Conservation (phyloP, 1,140 invertebrate genomes). For the Pemphigus obesinymphae region DNA sequence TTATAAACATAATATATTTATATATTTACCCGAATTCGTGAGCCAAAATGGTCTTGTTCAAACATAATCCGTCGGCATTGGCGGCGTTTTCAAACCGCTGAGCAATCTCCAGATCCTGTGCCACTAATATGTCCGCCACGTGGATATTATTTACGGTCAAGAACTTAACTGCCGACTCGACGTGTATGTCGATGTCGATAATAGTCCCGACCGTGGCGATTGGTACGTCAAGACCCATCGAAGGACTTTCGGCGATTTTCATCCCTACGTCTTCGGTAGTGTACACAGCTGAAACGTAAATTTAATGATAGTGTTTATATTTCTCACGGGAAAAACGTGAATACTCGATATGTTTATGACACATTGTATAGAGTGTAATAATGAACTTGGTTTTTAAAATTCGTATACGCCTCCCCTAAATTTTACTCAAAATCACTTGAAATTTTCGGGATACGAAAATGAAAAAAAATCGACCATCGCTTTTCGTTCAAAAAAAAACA, state of each 20-base stretch:
- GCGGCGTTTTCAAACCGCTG: neutral
- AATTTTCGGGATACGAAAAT: too few relatives aligned
- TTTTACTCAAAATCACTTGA: too few relatives aligned
- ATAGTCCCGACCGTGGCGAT: neutral
- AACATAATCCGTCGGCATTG: neutral
- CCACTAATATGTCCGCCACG: neutral
- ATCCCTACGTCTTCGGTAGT: neutral
- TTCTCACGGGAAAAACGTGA: too few relatives aligned
- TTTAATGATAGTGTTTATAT: too few relatives aligned
- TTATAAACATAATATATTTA: too few relatives aligned
- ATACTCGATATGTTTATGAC: too few relatives aligned
- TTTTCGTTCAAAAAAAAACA: too few relatives aligned
- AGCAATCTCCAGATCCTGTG: neutral
- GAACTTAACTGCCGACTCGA: neutral
- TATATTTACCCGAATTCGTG: neutral
- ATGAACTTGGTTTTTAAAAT: too few relatives aligned
- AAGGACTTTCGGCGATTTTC: neutral
- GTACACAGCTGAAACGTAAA: neutral
- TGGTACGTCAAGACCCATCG: neutral
- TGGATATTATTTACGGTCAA: neutral
- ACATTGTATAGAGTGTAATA: too few relatives aligned
- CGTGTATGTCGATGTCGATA: neutral
- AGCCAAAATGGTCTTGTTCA: constrained; percentile 1
- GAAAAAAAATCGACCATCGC: too few relatives aligned
- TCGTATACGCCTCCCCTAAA: too few relatives aligned